Base-by-base conservation (phyloP, 2,113 vertebrate species). In the Dipodomys spectabilis region DNA sequence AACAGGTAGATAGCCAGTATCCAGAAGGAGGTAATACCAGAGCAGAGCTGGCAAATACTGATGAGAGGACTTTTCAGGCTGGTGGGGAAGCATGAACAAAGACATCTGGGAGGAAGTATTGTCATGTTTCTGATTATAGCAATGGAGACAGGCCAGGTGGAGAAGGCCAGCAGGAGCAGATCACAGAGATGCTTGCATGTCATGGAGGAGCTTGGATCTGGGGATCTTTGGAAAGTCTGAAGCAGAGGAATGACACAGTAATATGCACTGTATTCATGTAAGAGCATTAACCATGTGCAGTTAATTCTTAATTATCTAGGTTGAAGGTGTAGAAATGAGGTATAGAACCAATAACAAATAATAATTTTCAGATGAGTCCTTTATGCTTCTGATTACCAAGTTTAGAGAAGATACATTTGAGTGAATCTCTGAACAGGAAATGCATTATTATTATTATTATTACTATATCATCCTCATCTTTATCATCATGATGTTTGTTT, bases 271-370 rank as follows among this genome's bases (percentile, higher is more conserved):
- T 65, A 74, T 73, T 74, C 39, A 32, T 83, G 2, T 35, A 57
- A 71, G n/a, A 75, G 8, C 30, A 75, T 23, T 32, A 64, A 74
- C 44, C 53, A 22, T 0, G 2, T 78, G 6, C 1, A 65, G 35
- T 44, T 78, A 75, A 68, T 93, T 96, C 72, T 83, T 71, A 69
- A 7, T 78, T 64, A n/a, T 39, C 12, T 86, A 20, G 5, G 4
- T 74, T 64, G 19, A 79, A 20, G 49, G 44, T 45, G 3, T 57
- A 88, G 82, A 53, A 68, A 49, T 86, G 84, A 94, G 60, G 13
- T 32, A 60, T 16, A 71, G 64, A 49, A 7, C 7, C 30, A 23
- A 35, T 35, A 32, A 57, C 28, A 23, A 32, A 57, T 23, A 23
- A 53, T 86, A n/a, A 64, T 82, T 83, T 82, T 30, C 28, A 30